These are phyloP conservation scores for Acipenser oxyrinchus DNA, from an alignment of 2,797 vertebrate genomes.

Conservation along the genomic window DNA sequence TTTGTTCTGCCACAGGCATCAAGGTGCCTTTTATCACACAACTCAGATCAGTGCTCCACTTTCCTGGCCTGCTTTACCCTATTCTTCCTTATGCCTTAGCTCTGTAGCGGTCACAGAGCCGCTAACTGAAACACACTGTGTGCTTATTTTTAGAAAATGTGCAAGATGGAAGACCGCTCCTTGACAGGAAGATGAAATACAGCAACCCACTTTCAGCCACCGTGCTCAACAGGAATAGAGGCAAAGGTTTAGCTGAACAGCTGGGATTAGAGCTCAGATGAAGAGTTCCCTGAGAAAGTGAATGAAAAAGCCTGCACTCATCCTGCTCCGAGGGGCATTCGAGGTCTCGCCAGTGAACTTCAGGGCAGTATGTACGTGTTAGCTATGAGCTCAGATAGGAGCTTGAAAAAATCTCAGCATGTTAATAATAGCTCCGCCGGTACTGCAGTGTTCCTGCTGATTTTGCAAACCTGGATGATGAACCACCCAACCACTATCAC, in stretches of 20 bases:
- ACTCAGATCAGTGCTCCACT: constrained; percentile 41
- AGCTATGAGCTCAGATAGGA: too few species aligned
- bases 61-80: constrained; percentile 45
- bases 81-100: constrained; percentile 43
- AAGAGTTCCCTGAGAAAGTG: constrained; percentile 37
- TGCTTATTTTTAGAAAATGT: constrained; percentile 63
- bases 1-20: not conserved
- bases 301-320: constrained; percentile 36
- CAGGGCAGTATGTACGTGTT: not conserved
- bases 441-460: too few species aligned
- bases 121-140: constrained; percentile 71
- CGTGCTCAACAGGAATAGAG: constrained; percentile 49
- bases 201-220: constrained; percentile 56
- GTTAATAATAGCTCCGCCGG: too few species aligned
- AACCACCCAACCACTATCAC: too few species aligned
- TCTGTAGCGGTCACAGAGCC: constrained; percentile 62
- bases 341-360: constrained; percentile 20
- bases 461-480: too few species aligned
- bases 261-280: constrained; percentile 41
- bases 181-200: constrained; percentile 58
- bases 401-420: too few species aligned
- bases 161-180: constrained; percentile 54
- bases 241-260: constrained; percentile 47
- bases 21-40: too few species aligned
- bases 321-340: constrained; percentile 39